Percentiles rank a stretch among this genome's conserved stretches.
Conservation (phyloP, 2,113 vertebrate species). For the Charina bottae region DNA sequence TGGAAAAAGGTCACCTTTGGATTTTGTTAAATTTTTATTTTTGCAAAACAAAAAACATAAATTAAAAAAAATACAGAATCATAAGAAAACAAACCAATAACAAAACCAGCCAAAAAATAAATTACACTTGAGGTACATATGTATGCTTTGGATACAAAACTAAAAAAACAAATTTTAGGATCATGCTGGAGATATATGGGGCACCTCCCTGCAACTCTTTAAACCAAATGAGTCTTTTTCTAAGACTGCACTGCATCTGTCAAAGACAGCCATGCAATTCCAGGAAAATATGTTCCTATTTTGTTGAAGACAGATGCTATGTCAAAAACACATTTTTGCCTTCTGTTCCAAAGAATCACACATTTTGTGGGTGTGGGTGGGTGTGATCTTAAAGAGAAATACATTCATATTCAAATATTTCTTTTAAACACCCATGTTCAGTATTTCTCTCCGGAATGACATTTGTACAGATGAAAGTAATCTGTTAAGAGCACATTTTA, state of each 20-base stretch:
- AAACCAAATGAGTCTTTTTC: not conserved
- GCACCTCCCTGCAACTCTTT: not conserved
- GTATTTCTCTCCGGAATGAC: not conserved
- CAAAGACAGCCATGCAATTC: not conserved
- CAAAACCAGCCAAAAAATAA: not conserved
- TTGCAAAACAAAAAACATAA: not conserved
- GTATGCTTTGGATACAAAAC: not conserved
- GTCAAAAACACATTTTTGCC: constrained; percentile 3
- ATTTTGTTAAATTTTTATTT: not conserved
- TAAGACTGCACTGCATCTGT: not conserved
- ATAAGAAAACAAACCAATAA: not conserved
- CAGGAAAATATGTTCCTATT: not conserved
- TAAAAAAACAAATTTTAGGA: not conserved
- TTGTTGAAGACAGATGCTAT: not conserved
- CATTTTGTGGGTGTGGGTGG: not conserved
- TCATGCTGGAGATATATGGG: not conserved
- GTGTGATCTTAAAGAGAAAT: not conserved
- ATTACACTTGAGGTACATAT: not conserved
- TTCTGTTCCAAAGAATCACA: not conserved
- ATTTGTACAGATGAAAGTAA: not conserved
- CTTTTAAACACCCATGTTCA: not conserved
- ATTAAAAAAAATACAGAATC: not conserved
- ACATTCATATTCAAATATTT: not conserved
- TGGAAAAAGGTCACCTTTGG: not conserved
- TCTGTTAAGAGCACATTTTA: not conserved